Percentiles rank a stretch among this genome's conserved stretches.
phyloP scores from a whole-genome alignment of 2,888 invertebrate species.

The Melinaea menophilus region DNA sequence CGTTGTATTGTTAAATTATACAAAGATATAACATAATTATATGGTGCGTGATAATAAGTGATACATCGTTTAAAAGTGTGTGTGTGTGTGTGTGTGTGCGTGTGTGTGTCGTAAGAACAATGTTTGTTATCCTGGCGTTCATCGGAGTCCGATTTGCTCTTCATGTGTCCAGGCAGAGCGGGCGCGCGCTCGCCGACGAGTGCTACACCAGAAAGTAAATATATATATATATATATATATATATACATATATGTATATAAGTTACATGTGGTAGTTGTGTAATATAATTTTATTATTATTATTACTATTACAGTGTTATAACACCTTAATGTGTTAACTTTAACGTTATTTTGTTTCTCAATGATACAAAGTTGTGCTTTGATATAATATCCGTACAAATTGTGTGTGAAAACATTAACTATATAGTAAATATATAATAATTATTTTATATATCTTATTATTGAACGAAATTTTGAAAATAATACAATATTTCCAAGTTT shows the following conservation, averaged over 20 bases:
- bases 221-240: conserved; percentile 20
- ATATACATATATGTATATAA: conserved; percentile 1
- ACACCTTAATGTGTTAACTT: neutral
- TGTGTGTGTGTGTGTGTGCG: neutral
- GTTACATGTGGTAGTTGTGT: conserved; percentile 22
- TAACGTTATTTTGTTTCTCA: neutral
- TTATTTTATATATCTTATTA: too few species aligned
- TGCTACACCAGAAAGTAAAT: conserved; percentile 74
- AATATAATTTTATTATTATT: neutral
- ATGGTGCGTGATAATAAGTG: too few species aligned
- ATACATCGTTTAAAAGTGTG: neutral
- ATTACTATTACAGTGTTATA: conserved; percentile 2
- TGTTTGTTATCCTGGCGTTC: conserved; percentile 72
- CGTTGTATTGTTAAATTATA: too few species aligned
- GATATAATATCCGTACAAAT: too few species aligned
- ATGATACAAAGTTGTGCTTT: neutral
- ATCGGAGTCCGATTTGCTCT: conserved; percentile 69
- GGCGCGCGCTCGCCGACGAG: conserved; percentile 67
- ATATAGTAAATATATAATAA: too few species aligned
- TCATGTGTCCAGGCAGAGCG: conserved; percentile 71
- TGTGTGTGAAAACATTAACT: neutral
- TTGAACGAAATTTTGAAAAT: too few species aligned
- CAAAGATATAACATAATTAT: too few species aligned
- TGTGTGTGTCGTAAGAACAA: conserved; percentile 39
- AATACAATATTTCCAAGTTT: too few species aligned